Evolutionary conservation across 2,888 invertebrate species (phyloP).

Genomic region (Hydrotaea diabolus): DNA sequence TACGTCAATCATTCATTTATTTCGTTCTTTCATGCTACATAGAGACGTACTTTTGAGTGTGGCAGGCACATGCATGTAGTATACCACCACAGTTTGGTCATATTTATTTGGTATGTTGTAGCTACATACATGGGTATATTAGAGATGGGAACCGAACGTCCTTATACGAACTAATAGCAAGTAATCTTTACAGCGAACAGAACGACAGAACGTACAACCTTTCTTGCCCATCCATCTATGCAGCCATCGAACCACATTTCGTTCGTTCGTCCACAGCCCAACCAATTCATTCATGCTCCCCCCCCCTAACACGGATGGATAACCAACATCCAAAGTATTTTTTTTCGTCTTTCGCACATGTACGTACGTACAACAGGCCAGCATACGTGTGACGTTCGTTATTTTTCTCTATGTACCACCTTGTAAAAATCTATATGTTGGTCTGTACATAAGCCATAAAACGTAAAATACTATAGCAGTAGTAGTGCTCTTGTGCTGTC

Average conservation of each 20-base stretch:
- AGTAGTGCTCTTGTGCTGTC: constrained; percentile 68
- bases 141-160: constrained; percentile 34
- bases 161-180: constrained; percentile 48
- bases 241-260: constrained; percentile 20
- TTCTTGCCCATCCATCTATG: constrained; percentile 30
- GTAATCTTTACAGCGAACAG: constrained; percentile 14
- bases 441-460: constrained; percentile 53
- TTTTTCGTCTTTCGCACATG: constrained; percentile 16
- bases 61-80: neutral
- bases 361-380: constrained; percentile 31
- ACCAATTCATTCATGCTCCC: neutral
- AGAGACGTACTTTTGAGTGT: constrained; percentile 18
- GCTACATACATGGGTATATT: too few species aligned
- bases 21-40: constrained; percentile 25
- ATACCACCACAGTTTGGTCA: neutral
- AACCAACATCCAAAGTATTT: neutral
- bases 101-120: neutral
- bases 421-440: constrained; percentile 31
- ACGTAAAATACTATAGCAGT: constrained; percentile 72
- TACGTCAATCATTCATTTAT: constrained; percentile 65
- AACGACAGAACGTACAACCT: constrained; percentile 17
- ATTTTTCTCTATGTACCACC: constrained; percentile 36
- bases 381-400: constrained; percentile 18
- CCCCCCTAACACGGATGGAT: neutral
- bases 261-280: constrained; percentile 9